Conservation (phyloP, 2,797 vertebrate species). For the Argentina silus region DNA sequence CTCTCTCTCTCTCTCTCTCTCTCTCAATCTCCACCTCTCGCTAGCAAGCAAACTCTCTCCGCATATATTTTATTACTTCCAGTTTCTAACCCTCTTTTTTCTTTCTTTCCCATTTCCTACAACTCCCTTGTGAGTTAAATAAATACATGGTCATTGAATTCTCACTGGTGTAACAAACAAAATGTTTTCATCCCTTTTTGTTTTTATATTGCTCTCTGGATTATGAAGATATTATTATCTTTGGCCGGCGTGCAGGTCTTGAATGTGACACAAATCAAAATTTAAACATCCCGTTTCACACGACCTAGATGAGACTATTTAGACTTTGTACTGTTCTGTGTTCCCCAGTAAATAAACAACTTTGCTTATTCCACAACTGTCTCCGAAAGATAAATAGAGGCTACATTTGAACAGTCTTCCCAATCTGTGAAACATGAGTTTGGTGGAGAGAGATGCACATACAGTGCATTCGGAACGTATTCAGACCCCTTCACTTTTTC, state of each 20-base stretch:
- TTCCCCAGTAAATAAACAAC: conserved; percentile 61
- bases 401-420: conserved; percentile 53
- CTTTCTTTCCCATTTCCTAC: conserved; percentile 15
- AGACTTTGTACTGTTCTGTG: conserved; percentile 52
- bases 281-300: conserved; percentile 77
- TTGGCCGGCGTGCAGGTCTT: conserved; percentile 59
- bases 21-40: conserved; percentile 22
- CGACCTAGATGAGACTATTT: conserved; percentile 63
- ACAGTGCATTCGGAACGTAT: too few species aligned
- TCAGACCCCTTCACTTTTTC: too few species aligned
- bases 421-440: conserved; percentile 36
- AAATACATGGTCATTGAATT: conserved; percentile 27
- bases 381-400: conserved; percentile 64
- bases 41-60: not conserved
- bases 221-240: conserved; percentile 64
- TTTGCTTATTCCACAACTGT: conserved; percentile 48
- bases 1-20: conserved; percentile 23
- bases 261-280: conserved; percentile 63
- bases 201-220: conserved; percentile 59
- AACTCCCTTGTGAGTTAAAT: conserved; percentile 24
- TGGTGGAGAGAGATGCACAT: not conserved
- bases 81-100: conserved; percentile 36
- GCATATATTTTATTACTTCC: conserved; percentile 55
- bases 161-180: conserved; percentile 58
- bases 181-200: conserved; percentile 31